Evolutionary conservation across 2,888 invertebrate genomes (phyloP).

Genomic region (Morinoia aosen): DNA sequence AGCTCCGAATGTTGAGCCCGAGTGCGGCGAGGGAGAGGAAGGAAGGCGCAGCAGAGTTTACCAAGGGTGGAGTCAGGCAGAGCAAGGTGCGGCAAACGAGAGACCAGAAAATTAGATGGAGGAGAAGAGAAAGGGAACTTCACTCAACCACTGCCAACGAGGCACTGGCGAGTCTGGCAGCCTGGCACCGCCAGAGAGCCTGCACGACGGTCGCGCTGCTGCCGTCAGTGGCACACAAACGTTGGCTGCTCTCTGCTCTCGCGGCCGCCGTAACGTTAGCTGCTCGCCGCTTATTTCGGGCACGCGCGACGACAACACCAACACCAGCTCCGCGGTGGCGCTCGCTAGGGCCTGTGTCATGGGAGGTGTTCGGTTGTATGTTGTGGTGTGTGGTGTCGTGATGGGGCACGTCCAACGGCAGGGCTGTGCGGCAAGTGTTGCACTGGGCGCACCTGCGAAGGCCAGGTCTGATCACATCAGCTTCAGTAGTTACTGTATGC

Average conservation of each 20-base stretch:
- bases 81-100: neutral
- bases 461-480: too few relatives aligned
- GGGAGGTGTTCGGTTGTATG: too few relatives aligned
- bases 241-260: neutral
- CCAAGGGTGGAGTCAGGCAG: conserved; percentile 46
- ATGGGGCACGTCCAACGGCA: too few relatives aligned
- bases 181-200: neutral
- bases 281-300: neutral
- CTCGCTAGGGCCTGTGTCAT: too few relatives aligned
- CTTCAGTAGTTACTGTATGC: too few relatives aligned
- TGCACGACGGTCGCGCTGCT: neutral
- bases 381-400: too few relatives aligned
- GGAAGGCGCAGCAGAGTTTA: conserved; percentile 19
- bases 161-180: conserved; percentile 37
- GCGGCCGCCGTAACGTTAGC: neutral
- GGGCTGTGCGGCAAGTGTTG: too few relatives aligned
- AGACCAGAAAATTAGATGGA: neutral
- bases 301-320: too few relatives aligned
- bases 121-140: neutral
- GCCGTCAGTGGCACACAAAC: neutral
- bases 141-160: conserved; percentile 39
- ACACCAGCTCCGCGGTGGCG: too few relatives aligned
- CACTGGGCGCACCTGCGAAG: too few relatives aligned
- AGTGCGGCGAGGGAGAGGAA: neutral
- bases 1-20: neutral